Percentiles rank a stretch among this genome's conserved stretches.
phyloP scores from a whole-genome alignment of 2,797 vertebrate genomes.

The Takifugu ocellatus region DNA sequence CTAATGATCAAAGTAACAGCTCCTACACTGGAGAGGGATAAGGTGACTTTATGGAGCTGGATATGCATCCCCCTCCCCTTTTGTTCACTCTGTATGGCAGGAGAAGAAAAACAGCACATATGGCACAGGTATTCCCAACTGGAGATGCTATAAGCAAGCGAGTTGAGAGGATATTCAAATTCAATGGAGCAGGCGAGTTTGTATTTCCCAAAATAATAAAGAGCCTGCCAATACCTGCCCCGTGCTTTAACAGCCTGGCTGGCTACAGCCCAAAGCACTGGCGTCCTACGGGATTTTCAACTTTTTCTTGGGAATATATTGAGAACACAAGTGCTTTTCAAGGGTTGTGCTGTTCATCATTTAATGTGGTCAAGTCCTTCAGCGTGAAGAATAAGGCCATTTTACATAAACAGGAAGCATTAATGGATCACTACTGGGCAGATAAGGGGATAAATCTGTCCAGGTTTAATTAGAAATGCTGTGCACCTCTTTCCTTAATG shows the following conservation, averaged over 20 bases:
- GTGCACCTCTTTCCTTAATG: neutral
- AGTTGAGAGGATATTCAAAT: conserved; percentile 65
- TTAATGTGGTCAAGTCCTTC: conserved; percentile 30
- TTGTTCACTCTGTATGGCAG: conserved; percentile 1
- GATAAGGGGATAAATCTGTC: conserved; percentile 11
- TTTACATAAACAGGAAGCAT: conserved; percentile 7
- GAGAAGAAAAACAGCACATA: conserved; percentile 32
- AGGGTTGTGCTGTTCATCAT: conserved; percentile 27
- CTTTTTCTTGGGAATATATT: conserved; percentile 42
- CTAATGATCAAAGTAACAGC: conserved; percentile 24
- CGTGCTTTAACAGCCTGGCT: conserved; percentile 32
- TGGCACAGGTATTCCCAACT: conserved; percentile 49
- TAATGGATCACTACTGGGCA: conserved; percentile 34
- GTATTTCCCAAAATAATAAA: conserved; percentile 63
- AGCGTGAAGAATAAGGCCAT: neutral
- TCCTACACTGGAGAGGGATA: conserved; percentile 22
- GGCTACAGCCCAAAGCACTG: conserved; percentile 23
- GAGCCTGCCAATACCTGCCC: conserved; percentile 37
- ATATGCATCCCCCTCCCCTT: conserved; percentile 39
- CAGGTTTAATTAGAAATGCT: conserved; percentile 27
- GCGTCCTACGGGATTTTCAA: conserved; percentile 36
- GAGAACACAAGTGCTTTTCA: conserved; percentile 25
- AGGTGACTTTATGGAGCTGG: conserved; percentile 12
- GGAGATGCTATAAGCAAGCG: conserved; percentile 50
- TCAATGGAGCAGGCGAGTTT: conserved; percentile 55